Conservation (phyloP, 2,113 vertebrate species). For the Chaetorhynchus papuensis region DNA sequence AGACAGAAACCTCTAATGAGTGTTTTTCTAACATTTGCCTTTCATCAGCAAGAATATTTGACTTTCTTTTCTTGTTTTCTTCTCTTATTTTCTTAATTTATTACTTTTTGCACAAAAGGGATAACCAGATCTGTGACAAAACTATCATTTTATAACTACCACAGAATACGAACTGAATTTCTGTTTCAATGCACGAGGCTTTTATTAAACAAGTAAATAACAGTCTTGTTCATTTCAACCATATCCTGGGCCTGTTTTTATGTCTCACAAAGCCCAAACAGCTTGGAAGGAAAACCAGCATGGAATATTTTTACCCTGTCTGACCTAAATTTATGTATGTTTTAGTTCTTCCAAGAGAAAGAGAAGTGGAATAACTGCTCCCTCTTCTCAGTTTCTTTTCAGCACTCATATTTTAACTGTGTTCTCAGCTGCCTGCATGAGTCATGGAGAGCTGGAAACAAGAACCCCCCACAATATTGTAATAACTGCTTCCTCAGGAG, state of each 20-base stretch:
- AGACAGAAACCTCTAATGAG: neutral
- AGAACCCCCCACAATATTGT: neutral
- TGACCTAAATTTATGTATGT: slow-evolving; percentile 39
- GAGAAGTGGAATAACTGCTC: slow-evolving; percentile 31
- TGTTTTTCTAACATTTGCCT: neutral
- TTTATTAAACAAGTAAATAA: slow-evolving; percentile 25
- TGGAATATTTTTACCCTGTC: slow-evolving; percentile 41
- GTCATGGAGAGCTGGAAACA: slow-evolving; percentile 42
- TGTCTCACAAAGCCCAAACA: neutral
- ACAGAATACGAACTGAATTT: neutral
- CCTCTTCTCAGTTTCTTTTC: slow-evolving; percentile 40
- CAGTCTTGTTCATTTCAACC: neutral
- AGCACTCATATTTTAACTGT: slow-evolving; percentile 9
- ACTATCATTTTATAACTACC: neutral
- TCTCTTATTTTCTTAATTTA: neutral
- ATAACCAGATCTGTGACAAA: neutral
- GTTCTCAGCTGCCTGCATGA: slow-evolving; percentile 41
- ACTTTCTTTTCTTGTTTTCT: neutral
- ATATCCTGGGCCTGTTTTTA: neutral
- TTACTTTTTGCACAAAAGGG: neutral
- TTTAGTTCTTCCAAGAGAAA: slow-evolving; percentile 45
- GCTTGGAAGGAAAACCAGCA: neutral
- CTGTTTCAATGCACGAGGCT: neutral
- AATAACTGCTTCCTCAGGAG: slow-evolving; percentile 3
- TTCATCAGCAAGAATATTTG: neutral